Conservation (phyloP, 2,797 vertebrate genomes). For the Myotis myotis region DNA sequence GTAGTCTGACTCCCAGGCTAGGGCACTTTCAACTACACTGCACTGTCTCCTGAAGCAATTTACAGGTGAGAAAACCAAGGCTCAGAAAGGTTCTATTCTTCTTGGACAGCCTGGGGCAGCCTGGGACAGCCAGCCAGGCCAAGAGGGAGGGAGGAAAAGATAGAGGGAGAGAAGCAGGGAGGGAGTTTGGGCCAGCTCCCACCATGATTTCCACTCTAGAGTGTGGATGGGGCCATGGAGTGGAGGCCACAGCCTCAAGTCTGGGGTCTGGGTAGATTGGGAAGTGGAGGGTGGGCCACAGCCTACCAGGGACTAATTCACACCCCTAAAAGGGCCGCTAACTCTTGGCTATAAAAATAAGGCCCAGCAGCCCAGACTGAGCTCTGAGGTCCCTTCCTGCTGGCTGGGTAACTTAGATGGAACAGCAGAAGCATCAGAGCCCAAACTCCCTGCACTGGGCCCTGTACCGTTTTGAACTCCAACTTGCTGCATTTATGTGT, state of each 20-base stretch:
- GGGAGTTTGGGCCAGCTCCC: background rate
- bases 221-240: background rate
- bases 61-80: background rate
- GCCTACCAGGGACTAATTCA: background rate
- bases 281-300: background rate
- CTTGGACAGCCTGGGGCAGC: background rate
- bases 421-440: background rate
- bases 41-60: conserved; percentile 1
- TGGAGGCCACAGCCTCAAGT: background rate
- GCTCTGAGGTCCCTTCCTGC: background rate
- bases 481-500: background rate
- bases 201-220: conserved; percentile 17
- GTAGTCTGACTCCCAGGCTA: conserved; percentile 22
- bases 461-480: background rate
- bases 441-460: background rate
- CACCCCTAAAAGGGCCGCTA: background rate
- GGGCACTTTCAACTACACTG: background rate
- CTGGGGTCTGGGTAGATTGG: background rate
- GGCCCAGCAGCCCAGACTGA: background rate
- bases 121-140: background rate
- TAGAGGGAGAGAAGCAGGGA: background rate
- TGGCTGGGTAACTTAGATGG: background rate
- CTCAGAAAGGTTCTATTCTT: conserved; percentile 40
- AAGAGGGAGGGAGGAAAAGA: background rate
- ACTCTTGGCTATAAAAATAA: background rate